Base-by-base conservation (phyloP, 2,888 invertebrate species). In the Dorcus hopei region DNA sequence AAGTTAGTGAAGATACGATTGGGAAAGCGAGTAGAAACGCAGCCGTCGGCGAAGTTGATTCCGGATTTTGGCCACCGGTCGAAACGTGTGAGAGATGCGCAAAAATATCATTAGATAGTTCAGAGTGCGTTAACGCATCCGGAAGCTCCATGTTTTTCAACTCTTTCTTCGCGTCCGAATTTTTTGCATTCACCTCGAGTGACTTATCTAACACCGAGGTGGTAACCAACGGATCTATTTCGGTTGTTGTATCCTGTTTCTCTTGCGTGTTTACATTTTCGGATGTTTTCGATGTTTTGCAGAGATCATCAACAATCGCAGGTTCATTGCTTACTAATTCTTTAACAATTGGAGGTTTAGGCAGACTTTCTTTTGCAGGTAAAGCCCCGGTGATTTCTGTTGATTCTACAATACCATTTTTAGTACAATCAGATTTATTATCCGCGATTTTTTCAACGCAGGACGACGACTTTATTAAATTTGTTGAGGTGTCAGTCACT, bases 21-120 rank as follows among this genome's bases (percentile, higher is more conserved):
- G 90, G 90, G 70, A 90, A 90, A 2, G 89, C 87, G 79, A 88
- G 83, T 9, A 90, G 78, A 72, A 90, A 90, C 1, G 90, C 90
- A 9, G 90, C 90, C 2, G 90, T 90, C 4, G 90, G 90, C 2
- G 90, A 90, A 52, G 85, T 83, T 1, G 85, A 84, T 69, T 85
- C 84, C 3, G 84, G 81, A 74, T 83, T 81, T 68, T 82, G 80
- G 14, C 81, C 80, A 58, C 81, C 81, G 9, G 77, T 63, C 8
- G 83, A 83, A 8, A 84, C 84, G 70, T 84, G 82, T 2, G 59
- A 59, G 33, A 86, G 74, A 6, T 84, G 82, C 0, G 84, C 83
- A 69, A 85, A 85, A 58, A 85, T 80, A 71, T 85, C 85, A 65
- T 82, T 83, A 3, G 84, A 83, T 57, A 85, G 74, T 67, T 85